Evolutionary conservation across 1,140 invertebrate genomes (phyloP), one percentile per base, ranked within the genome.

Genomic region (Agraylea sexmaculata): DNA sequence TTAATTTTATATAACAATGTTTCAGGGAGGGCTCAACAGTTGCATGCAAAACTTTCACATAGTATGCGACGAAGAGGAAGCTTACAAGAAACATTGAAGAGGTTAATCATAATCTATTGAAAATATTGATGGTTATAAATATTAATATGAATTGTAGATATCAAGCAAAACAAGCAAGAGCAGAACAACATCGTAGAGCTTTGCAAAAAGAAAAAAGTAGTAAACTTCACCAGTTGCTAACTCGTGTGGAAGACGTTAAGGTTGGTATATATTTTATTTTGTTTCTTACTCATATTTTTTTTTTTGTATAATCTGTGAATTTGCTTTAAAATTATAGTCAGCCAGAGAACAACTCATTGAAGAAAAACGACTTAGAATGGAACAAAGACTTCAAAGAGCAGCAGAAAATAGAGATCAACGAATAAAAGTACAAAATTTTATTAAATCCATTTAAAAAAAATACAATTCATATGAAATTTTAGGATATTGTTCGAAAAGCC

Each of bases 1-100:
- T n/a, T n/a, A n/a, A n/a, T n/a, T n/a, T n/a, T n/a, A n/a, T n/a
- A n/a, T n/a, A n/a, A n/a, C n/a, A n/a, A n/a, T n/a, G n/a, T 43
- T 34, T 3, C 36, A 68, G 89, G 90, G 0, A 71, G 89, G 44
- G 88, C 87, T 1, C 71, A 90, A 34, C 86, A 93, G 49, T 66
- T 96, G 29, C 90, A 94, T 58, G 88, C 91, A 52, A 95, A 95
- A 60, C 59, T 95, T 0, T 93, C 88, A 0, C 90, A 88, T 31
- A 88, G 89, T 1, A 87, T 87, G 2, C 70, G 88, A 34, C 80
- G 86, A 51, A 75, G 84, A 42, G 65, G 65, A 10, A 87, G 79
- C 17, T 53, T 84, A 13, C 75, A 87, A 30, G 86, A 90, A 56
- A 83, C 83, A 0, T 54, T 83, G 36, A 62, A 72, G 68, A 58